Evolutionary conservation across 2,797 vertebrate genomes (phyloP), one percentile per base, ranked within the genome.

Genomic region (Poecilia picta): DNA sequence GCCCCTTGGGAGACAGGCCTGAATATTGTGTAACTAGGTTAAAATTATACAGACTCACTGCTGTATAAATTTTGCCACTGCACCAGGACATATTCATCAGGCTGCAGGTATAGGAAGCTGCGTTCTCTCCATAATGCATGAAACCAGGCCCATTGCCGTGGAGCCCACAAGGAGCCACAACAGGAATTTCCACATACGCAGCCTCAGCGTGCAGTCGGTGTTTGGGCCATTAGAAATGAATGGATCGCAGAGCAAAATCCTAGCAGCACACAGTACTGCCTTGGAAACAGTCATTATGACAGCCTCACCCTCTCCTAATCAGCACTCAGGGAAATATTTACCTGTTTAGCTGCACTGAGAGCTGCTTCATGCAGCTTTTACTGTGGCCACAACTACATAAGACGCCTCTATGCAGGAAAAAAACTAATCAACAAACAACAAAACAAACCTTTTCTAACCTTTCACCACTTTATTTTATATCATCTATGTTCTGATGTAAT

Each of bases 81-180:
- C 77, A 73, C 74, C 68, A 71, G 75, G 72, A 80, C 46, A 79
- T 68, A 83, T 87, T 74, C 79, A 80, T 77, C 72, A 33, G 45
- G 73, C 43, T 78, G 79, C 62, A 55, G 46, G 41, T 28, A 71
- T 46, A 59, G 53, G 62, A 76, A 82, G 55, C 72, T 83, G 57
- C 25, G 66, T 79, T 81, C 23, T 41, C 41, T 88, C 73, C 33
- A 83, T 84, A 79, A 79, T 81, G 43, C 59, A 82, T 81, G 59
- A 86, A 80, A 83, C 20, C 33, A 39, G 74, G 28, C 28, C 12
- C 53, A 20, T 33, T 47, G 57, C 71, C 64, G 45, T 33, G 41
- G 74, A 74, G 71, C 64, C 18, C 45, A 66, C 49, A 5, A 66
- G 41, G 45, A 28, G 45, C 59, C 66, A 51, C 72, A 66, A 74